Evolutionary conservation across 2,113 vertebrate species (phyloP), one percentile per base, ranked within the genome.

Genomic region (Haplochromis burtoni): DNA sequence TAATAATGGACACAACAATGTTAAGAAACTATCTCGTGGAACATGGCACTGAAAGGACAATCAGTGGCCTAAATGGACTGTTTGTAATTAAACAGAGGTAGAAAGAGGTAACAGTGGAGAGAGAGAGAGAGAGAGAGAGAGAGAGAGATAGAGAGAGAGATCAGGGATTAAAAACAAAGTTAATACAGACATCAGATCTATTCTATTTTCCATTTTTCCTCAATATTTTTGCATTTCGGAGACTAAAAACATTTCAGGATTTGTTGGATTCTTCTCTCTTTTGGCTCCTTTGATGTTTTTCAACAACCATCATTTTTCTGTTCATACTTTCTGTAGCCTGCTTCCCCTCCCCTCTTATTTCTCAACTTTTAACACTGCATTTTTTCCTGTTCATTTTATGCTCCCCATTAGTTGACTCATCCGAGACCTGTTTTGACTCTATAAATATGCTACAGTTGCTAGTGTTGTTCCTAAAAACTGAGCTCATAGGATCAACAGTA

Each of bases 1-100:
- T 71, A 33, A 86, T 71, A 87, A 83, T n/a, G 82, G 84, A 89
- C 84, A 87, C 21, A 8, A 49, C 21, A 16, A 31, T 10, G 84
- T 49, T 66, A 59, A 84, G 29, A 51, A 80, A 81, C 5, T 13
- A 26, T 49, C 13, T 24, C 5, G 57, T 54, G 61, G 73, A 51
- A 83, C 38, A 47, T 26, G 5, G 13, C 2, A 7, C 71, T 82
- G 84, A 88, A 80, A 17, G 55, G 55, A 84, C 59, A 61, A 81
- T 87, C 66, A 83, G 26, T 10, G 55, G 63, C 11, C 76, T 66
- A 51, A 86, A 66, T 14, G 3, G 45, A 63, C 14, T 4, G 13
- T 38, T 53, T 21, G 63, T 55, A 55, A 71, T 53, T 38, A n/a
- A 51, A 71, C 42, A 17, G 24, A 55, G 85, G 38, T 1, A 26